phyloP scores from a whole-genome alignment of 2,113 vertebrate species.

The Oncorhynchus keta region DNA sequence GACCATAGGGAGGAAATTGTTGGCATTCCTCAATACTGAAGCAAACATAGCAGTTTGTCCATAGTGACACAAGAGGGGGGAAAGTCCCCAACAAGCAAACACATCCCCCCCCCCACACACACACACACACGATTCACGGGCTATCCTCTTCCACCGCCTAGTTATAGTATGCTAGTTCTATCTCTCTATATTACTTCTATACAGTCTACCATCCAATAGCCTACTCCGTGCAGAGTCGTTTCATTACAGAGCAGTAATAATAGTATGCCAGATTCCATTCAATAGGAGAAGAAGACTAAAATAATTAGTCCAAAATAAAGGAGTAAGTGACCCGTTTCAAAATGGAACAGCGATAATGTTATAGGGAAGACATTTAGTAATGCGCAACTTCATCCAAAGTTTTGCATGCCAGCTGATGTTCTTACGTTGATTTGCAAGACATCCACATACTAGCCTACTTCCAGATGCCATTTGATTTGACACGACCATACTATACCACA shows the following conservation, averaged over 20 bases:
- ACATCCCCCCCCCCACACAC: not conserved
- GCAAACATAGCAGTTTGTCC: slow-evolving; percentile 71
- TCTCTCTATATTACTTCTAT: not conserved
- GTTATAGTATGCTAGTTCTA: too few relatives aligned
- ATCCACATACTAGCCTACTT: not conserved
- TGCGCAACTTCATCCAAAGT: slow-evolving; percentile 16
- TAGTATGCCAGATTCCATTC: not conserved
- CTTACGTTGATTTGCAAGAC: not conserved
- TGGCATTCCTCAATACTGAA: slow-evolving; percentile 83
- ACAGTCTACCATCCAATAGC: not conserved
- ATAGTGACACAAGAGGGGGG: slow-evolving; percentile 31
- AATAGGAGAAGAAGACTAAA: not conserved
- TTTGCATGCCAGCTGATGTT: not conserved
- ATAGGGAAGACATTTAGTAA: slow-evolving; percentile 10
- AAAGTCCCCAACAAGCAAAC: slow-evolving; percentile 7
- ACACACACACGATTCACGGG: not conserved
- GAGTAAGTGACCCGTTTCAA: not conserved
- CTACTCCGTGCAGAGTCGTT: not conserved
- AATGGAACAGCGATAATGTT: slow-evolving; percentile 18
- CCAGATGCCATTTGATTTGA: not conserved
- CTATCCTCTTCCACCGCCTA: not conserved
- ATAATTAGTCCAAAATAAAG: not conserved
- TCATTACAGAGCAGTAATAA: not conserved
- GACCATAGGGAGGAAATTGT: slow-evolving; percentile 78
- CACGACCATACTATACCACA: not conserved